These are phyloP conservation scores for Semibalanus balanoides DNA, from an alignment of 1,140 invertebrate genomes.

Conservation along the genomic window DNA sequence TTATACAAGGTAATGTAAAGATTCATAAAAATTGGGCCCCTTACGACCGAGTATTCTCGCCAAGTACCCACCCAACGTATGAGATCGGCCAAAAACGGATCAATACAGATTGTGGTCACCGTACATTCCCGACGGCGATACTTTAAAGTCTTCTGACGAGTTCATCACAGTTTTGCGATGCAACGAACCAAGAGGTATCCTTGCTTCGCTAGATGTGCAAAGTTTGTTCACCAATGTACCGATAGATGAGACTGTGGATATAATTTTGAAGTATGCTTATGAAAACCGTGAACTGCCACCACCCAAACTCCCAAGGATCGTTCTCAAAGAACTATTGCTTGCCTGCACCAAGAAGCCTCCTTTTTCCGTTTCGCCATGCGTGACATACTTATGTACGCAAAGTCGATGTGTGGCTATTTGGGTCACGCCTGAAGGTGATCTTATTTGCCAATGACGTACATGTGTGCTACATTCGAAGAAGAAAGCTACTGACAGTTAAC, in stretches of 20 bases:
- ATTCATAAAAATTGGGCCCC: constrained; percentile 6
- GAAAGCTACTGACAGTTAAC: too few species aligned
- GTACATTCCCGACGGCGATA: too few species aligned
- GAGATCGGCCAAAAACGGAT: constrained; percentile 3
- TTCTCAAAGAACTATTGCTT: too few species aligned
- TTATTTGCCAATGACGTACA: too few species aligned
- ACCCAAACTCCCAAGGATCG: too few species aligned
- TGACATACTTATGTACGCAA: too few species aligned
- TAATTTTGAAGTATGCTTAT: constrained; percentile 9
- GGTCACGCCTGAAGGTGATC: too few species aligned
- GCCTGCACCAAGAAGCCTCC: too few species aligned
- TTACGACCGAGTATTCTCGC: constrained; percentile 10
- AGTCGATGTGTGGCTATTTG: too few species aligned
- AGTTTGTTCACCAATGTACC: constrained; percentile 9
- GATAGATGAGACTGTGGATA: constrained; percentile 5
- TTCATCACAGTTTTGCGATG: constrained; percentile 8
- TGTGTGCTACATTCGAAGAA: too few species aligned
- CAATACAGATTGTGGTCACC: neutral
- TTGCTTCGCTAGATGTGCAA: constrained; percentile 10
- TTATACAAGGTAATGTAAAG: constrained; percentile 10
- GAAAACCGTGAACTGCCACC: too few species aligned
- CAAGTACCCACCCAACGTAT: constrained; percentile 5
- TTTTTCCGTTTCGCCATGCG: too few species aligned
- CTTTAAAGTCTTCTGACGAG: neutral
- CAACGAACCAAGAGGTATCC: neutral